Conservation (phyloP, 2,113 vertebrate genomes). For the Microcebus murinus region DNA sequence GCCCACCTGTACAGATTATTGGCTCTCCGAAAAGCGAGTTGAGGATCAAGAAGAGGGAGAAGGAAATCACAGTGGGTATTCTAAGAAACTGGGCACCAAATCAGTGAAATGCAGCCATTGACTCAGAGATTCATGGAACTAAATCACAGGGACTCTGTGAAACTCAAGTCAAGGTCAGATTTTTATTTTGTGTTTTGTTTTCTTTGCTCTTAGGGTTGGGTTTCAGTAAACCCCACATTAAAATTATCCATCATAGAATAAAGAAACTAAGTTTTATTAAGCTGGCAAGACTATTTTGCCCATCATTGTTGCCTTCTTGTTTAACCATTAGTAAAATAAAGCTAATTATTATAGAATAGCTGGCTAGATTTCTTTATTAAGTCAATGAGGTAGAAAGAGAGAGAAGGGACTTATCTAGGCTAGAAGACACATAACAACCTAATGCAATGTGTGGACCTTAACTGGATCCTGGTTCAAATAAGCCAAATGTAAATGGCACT, state of each 20-base stretch:
- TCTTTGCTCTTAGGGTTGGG: background rate
- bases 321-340: background rate
- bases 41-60: background rate
- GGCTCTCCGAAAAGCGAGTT: background rate
- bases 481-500: background rate
- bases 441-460: background rate
- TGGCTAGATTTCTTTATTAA: background rate
- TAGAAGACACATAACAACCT: background rate
- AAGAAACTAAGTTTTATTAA: background rate
- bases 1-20: background rate
- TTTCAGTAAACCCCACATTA: background rate
- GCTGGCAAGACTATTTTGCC: background rate
- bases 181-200: background rate
- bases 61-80: background rate
- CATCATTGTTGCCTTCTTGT: background rate
- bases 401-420: background rate
- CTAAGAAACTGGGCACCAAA: background rate
- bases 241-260: background rate
- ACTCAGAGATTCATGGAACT: background rate
- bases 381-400: background rate
- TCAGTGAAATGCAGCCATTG: background rate
- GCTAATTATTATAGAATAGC: background rate
- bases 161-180: background rate
- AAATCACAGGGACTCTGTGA: background rate
- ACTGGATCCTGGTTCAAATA: background rate